Evolutionary conservation across 2,888 invertebrate genomes (phyloP).

Genomic region (Drosophila koepferae): DNA sequence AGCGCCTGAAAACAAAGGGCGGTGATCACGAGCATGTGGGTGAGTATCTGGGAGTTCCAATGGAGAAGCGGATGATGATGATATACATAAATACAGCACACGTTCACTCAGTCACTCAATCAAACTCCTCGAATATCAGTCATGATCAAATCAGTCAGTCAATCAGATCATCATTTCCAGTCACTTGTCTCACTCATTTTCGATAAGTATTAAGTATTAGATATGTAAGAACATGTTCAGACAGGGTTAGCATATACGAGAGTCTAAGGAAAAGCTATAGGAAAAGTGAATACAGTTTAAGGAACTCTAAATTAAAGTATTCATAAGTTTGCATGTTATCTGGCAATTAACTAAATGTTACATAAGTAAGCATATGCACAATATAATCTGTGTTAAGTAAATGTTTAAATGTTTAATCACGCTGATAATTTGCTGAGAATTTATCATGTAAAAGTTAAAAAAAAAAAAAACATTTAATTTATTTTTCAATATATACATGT

Average conservation of each 20-base stretch:
- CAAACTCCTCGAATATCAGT: slow-evolving; percentile 11
- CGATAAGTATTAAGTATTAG: slow-evolving; percentile 5
- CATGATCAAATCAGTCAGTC: slow-evolving; percentile 28
- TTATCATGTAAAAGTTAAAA: not conserved
- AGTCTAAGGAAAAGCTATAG: not conserved
- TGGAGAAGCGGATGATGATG: not conserved
- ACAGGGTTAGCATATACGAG: not conserved
- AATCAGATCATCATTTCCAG: slow-evolving; percentile 21
- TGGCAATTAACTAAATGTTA: not conserved
- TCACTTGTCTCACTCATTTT: slow-evolving; percentile 18
- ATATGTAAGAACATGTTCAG: not conserved
- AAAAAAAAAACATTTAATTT: not conserved
- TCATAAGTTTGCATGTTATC: not conserved
- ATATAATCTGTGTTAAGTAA: not conserved
- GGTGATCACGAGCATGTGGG: slow-evolving; percentile 85
- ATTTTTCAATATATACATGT: not conserved
- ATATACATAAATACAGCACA: slow-evolving; percentile 20
- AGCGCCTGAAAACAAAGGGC: slow-evolving; percentile 95
- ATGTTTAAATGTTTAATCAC: not conserved
- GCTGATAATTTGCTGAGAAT: too few relatives aligned
- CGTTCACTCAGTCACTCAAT: slow-evolving; percentile 24
- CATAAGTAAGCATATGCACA: not conserved
- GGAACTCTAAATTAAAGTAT: not conserved
- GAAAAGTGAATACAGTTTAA: not conserved
- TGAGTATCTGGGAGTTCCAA: slow-evolving; percentile 64